phyloP scores from a whole-genome alignment of 2,888 invertebrate species.

The Metellina segmentata region DNA sequence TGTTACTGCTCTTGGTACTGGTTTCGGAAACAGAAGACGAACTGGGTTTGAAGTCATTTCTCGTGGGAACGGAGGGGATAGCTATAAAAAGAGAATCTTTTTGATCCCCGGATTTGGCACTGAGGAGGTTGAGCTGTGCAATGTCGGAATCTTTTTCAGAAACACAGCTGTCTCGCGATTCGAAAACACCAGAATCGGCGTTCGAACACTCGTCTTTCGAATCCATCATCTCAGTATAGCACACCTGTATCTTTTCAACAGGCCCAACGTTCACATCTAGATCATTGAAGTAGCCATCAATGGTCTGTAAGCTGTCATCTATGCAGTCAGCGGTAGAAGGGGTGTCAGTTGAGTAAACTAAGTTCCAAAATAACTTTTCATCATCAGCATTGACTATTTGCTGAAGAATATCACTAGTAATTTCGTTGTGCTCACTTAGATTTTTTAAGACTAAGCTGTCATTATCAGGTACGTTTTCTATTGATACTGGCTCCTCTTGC shows the following conservation, averaged over 20 bases:
- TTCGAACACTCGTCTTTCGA: slow-evolving; percentile 71
- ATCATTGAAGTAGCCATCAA: slow-evolving; percentile 64
- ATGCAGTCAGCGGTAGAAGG: slow-evolving; percentile 44
- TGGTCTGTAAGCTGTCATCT: slow-evolving; percentile 65
- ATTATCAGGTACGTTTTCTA: not conserved
- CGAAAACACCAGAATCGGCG: slow-evolving; percentile 74
- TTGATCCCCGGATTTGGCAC: slow-evolving; percentile 64
- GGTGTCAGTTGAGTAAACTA: slow-evolving; percentile 67
- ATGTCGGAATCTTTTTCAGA: slow-evolving; percentile 70
- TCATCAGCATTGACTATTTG: slow-evolving; percentile 70
- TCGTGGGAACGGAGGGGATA: slow-evolving; percentile 60
- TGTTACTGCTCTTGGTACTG: slow-evolving; percentile 71
- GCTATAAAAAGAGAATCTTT: slow-evolving; percentile 60
- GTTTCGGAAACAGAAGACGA: slow-evolving; percentile 61
- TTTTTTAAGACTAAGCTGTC: slow-evolving; percentile 37
- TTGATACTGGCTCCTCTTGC: not conserved
- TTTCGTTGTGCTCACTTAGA: slow-evolving; percentile 33
- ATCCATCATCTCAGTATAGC: slow-evolving; percentile 37
- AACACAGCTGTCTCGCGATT: slow-evolving; percentile 69
- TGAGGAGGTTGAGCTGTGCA: slow-evolving; percentile 32
- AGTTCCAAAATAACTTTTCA: slow-evolving; percentile 74
- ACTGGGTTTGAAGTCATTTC: slow-evolving; percentile 61
- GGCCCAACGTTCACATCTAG: slow-evolving; percentile 8
- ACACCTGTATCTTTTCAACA: slow-evolving; percentile 39
- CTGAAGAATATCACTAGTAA: slow-evolving; percentile 63